phyloP scores from a whole-genome alignment of 2,113 vertebrate genomes.

The Seriola aureovittata region DNA sequence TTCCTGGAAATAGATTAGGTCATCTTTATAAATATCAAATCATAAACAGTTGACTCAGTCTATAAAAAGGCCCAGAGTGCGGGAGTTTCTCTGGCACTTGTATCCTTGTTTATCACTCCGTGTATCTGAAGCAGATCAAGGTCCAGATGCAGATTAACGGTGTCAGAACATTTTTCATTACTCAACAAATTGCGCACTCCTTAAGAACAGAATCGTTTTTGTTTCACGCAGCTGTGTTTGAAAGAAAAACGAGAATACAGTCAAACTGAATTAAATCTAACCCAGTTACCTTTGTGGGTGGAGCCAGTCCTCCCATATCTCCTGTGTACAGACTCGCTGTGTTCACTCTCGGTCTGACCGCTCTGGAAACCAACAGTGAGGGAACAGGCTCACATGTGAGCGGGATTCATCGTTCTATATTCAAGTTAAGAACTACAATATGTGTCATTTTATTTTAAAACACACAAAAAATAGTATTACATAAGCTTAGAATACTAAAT shows the following conservation, averaged over 20 bases:
- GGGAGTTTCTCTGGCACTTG: no score
- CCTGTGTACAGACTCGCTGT: conserved; percentile 44
- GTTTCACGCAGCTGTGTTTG: neutral
- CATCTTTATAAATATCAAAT: no score
- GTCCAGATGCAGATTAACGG: no score
- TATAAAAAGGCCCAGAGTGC: no score
- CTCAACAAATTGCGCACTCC: no score
- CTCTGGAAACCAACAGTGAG: conserved; percentile 60
- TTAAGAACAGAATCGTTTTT: no score
- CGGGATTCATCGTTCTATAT: neutral
- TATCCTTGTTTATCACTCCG: neutral
- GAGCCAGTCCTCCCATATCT: conserved; percentile 51
- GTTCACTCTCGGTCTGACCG: conserved; percentile 65
- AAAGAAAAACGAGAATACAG: neutral
- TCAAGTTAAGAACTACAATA: neutral
- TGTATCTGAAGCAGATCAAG: no score
- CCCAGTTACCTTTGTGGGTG: conserved; percentile 60
- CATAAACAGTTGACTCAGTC: no score
- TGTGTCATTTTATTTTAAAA: neutral
- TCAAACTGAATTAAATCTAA: neutral
- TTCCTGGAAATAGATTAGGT: no score
- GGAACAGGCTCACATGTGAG: neutral
- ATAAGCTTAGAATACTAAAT: neutral
- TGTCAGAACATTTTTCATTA: no score
- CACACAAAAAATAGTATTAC: neutral